Base-by-base conservation (phyloP, 2,797 vertebrate species). In the Chelon labrosus region DNA sequence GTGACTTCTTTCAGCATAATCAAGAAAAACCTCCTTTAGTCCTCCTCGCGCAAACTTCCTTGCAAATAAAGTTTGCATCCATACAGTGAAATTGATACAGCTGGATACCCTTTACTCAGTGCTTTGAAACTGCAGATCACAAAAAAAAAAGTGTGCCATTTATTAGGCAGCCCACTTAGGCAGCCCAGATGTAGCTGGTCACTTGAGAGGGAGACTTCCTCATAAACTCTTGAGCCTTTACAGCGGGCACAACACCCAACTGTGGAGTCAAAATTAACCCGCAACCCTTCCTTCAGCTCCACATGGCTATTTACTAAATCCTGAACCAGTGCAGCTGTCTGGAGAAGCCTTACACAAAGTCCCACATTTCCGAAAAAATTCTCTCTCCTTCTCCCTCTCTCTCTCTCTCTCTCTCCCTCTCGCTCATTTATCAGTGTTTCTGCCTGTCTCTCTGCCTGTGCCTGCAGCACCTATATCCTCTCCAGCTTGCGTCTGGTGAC, bases 111-210 rank as follows among this genome's bases (percentile, higher is more conserved):
- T 85, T 86, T 80, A 75, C 53, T 78, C 56, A 13, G 38, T 3
- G 61, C 88, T 91, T 90, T 92, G 88, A 91, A 93, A 87, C 42
- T 54, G 64, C 77, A 79, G 82, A 85, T 90, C 83, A 83, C 68
- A n/a, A 31, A 31, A 83, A 79, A 75, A 57, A 88, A 90, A 86
- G 78, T 82, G 88, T 87, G 88, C 88, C 82, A 62, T 90, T 92
- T 92, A 90, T 90, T 88, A 86, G 88, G 72, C 74, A 74, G 80
- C 79, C 84, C 86, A 89, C 88, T 90, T 86, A 87, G 82, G 68
- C 85, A 73, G 82, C 62, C 88, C 92, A 92, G 90, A 90, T 92
- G 91, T 83, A 86, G 88, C 86, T 77, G 88, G 90, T 89, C 91
- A 92, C 82, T 92, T 80, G 85, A 91, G 90, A 88, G 77, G 79